phyloP scores from a whole-genome alignment of 2,113 vertebrate genomes.

The Polypterus bichir region DNA sequence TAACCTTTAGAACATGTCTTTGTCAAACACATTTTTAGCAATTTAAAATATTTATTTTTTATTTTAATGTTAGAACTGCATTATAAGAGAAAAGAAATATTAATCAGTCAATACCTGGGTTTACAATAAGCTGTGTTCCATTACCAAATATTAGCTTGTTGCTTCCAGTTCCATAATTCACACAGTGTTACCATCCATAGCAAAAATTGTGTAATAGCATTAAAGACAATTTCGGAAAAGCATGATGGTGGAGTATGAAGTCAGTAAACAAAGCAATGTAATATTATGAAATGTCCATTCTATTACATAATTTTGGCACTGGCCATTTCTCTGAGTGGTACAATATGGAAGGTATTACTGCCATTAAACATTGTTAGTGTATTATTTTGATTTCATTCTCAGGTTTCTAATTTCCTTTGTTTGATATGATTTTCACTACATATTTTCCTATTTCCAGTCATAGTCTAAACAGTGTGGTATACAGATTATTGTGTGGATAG shows the following conservation, averaged over 20 bases:
- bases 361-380: not conserved
- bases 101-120: no score
- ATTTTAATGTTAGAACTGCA: not conserved
- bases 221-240: not conserved
- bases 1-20: no score
- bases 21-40: no score
- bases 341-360: not conserved
- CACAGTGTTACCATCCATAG: not conserved
- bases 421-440: no score
- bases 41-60: no score
- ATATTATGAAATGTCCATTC: not conserved
- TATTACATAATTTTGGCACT: not conserved
- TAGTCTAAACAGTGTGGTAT: no score
- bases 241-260: not conserved
- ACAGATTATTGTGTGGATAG: no score
- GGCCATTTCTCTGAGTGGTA: not conserved
- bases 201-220: not conserved
- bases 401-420: no score
- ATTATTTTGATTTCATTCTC: no score
- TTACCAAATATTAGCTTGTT: constrained; percentile 3
- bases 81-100: no score
- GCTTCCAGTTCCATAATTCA: constrained; percentile 2
- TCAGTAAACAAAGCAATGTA: not conserved
- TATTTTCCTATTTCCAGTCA: no score
- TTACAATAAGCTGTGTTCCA: not conserved